These are phyloP conservation scores for Octodonta nipae DNA, from an alignment of 2,888 invertebrate species.

Conservation along the genomic window DNA sequence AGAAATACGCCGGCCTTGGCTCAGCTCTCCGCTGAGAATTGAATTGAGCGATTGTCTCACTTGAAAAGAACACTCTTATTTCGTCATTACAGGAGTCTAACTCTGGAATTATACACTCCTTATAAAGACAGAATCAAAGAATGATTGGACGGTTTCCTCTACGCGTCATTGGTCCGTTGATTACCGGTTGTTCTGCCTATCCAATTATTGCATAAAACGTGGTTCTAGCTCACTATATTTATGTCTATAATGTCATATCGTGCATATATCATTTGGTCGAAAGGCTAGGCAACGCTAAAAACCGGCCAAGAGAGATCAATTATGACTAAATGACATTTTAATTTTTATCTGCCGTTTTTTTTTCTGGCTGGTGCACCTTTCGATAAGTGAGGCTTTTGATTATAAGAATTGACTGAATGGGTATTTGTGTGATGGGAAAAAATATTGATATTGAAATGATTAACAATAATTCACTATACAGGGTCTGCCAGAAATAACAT, in stretches of 20 bases:
- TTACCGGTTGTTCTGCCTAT: slow-evolving; percentile 25
- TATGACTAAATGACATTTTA: slow-evolving; percentile 31
- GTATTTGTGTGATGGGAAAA: no score
- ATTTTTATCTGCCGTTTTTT: slow-evolving; percentile 15
- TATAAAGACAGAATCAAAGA: slow-evolving; percentile 19
- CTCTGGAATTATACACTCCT: slow-evolving; percentile 33
- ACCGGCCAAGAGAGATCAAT: slow-evolving; percentile 20
- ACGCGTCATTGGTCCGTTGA: slow-evolving; percentile 26
- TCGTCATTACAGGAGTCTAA: slow-evolving; percentile 37
- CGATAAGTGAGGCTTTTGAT: no score
- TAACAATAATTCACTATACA: no score
- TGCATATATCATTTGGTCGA: slow-evolving; percentile 28
- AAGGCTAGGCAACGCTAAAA: slow-evolving; percentile 15
- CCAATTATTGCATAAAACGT: slow-evolving; percentile 34
- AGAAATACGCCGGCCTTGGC: not conserved
- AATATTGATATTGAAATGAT: no score
- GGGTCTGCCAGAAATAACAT: no score
- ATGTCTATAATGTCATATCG: slow-evolving; percentile 28
- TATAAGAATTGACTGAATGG: no score
- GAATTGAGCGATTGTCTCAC: slow-evolving; percentile 24
- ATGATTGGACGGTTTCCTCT: slow-evolving; percentile 17
- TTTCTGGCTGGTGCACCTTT: not conserved
- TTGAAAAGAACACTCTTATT: slow-evolving; percentile 34
- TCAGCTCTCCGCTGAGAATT: not conserved
- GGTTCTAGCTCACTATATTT: slow-evolving; percentile 22